Base-by-base conservation (phyloP, 2,888 invertebrate species). In the Cyrtodaria siliqua region DNA sequence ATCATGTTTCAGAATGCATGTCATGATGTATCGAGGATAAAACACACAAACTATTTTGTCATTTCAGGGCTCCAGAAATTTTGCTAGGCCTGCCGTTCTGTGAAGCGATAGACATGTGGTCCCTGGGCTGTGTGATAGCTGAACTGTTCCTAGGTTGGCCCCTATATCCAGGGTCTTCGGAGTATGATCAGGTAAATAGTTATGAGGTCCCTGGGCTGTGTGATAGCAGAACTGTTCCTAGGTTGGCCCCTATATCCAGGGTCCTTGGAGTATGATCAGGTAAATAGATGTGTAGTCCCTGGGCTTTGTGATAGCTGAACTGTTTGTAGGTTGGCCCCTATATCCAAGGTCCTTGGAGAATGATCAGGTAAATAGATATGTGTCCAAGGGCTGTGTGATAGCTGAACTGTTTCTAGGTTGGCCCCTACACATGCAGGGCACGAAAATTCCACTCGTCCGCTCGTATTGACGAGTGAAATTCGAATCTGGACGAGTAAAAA, bases 81-180 rank as follows among this genome's bases (percentile, higher is more conserved):
- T 80, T 93, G 72, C 84, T 93, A 55, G 93, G 99, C 24, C 94
- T 99, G 88, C 99, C 99, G 78, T 99, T 99, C 94, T 98, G 98
- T 94, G 99, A 99, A 94, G 98, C 99, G 16, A 99, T 99, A 90
- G 99, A 99, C 94, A 99, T 99, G 99, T 99, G 99, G 99, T 99
- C 99, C 6, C 94, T 99, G 85, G 99, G 99, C 71, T 99, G 99
- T 94, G 99, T 99, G 81, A 99, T 99, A 55, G 99, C 99, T 2
- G 99, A 99, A 93, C 95, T 99, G 86, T 99, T 99, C 94, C 95
- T 99, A 52, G 99, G 99, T 82, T 99, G 99, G 99, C 99, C 99
- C 18, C 95, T 99, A 42, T 99, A 99, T 94, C 99, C 99, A 0
- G 99, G 99, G 82, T 97, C 98, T 62, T 99, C 99, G 20, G 99